These are phyloP conservation scores for Antennarius striatus DNA, from an alignment of 2,113 vertebrate genomes.

Conservation along the genomic window DNA sequence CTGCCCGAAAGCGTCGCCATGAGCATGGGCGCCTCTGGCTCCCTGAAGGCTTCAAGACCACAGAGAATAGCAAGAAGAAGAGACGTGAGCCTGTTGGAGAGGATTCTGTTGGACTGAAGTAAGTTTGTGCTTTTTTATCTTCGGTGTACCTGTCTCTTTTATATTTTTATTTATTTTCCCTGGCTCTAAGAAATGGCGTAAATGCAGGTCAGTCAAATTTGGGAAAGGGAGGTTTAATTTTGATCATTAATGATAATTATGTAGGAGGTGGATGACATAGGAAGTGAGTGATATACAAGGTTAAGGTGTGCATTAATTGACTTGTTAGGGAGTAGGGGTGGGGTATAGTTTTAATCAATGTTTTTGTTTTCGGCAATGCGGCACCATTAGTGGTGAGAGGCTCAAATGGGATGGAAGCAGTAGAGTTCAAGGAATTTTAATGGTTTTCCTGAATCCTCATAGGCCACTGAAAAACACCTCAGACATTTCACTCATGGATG, in stretches of 20 bases:
- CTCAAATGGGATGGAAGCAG: slow-evolving; percentile 34
- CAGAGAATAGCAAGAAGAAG: slow-evolving; percentile 96
- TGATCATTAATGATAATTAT: slow-evolving; percentile 55
- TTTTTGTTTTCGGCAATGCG: slow-evolving; percentile 53
- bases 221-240: slow-evolving; percentile 11
- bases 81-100: slow-evolving; percentile 93
- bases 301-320: slow-evolving; percentile 65
- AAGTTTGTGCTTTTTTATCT: slow-evolving; percentile 71
- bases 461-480: slow-evolving; percentile 94
- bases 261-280: slow-evolving; percentile 18
- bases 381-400: slow-evolving; percentile 30
- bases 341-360: slow-evolving; percentile 60
- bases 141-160: slow-evolving; percentile 3
- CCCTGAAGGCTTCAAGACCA: slow-evolving; percentile 96
- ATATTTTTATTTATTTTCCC: neutral
- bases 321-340: slow-evolving; percentile 51
- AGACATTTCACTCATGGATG: slow-evolving; percentile 93
- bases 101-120: slow-evolving; percentile 97
- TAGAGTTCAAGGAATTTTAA: slow-evolving; percentile 37
- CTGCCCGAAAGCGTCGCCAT: slow-evolving; percentile 90
- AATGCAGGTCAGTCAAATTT: slow-evolving; percentile 33
- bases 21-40: slow-evolving; percentile 98
- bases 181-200: slow-evolving; percentile 20
- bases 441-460: slow-evolving; percentile 49
- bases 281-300: slow-evolving; percentile 29